Conservation (phyloP, 2,113 vertebrate species). For the cat (Felis catus) region DNA sequence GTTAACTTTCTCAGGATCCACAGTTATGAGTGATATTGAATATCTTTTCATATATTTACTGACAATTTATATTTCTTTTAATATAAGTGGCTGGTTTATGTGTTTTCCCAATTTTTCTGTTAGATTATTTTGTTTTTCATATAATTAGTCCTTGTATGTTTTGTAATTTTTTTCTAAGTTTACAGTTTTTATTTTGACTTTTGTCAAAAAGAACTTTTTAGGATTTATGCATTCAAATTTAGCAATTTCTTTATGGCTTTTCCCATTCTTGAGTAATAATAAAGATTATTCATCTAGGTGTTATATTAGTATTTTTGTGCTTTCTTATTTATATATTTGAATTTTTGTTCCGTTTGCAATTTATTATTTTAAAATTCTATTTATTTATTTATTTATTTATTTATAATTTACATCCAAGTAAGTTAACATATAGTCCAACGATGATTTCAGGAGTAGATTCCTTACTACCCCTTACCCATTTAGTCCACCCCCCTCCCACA, state of each 20-base stretch:
- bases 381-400: no score
- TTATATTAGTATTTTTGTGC: background rate
- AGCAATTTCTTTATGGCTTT: background rate
- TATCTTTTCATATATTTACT: background rate
- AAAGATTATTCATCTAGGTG: background rate
- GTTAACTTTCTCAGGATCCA: no score
- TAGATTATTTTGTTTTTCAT: background rate
- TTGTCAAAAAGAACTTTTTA: background rate
- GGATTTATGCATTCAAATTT: conserved; percentile 11
- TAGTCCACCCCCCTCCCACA: no score
- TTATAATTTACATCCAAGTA: no score
- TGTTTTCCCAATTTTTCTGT: background rate
- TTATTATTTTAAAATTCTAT: background rate
- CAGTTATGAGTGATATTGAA: background rate
- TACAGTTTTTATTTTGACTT: background rate
- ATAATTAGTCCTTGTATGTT: background rate
- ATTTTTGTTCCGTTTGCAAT: background rate
- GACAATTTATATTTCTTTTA: background rate
- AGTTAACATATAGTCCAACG: no score
- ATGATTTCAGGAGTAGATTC: no score
- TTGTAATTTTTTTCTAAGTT: background rate
- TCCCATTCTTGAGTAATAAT: background rate
- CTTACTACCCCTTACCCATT: no score
- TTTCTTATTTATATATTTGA: background rate
- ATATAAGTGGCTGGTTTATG: background rate